Percentiles rank a stretch among this genome's conserved stretches.
These are phyloP conservation scores for Takifugu rubripes DNA, from an alignment of 2,797 vertebrate genomes.

Conservation along the genomic window DNA sequence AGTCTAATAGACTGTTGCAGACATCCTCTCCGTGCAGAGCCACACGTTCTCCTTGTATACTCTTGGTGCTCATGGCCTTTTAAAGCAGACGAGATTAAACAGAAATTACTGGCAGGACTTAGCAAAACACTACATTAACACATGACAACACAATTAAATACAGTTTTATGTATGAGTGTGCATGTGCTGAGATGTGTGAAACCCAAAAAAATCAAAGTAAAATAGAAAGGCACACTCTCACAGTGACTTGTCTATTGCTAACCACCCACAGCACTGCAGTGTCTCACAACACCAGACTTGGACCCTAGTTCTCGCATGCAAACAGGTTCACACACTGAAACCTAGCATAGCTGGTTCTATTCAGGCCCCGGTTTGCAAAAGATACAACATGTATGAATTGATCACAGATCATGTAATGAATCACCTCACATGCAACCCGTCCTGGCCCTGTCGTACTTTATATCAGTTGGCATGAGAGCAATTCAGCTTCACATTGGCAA, in stretches of 20 bases:
- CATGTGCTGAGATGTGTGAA: background rate
- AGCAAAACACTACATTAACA: constrained; percentile 1
- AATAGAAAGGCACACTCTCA: constrained; percentile 13
- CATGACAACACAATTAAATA: background rate
- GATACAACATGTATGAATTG: constrained; percentile 53
- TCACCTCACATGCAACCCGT: constrained; percentile 44
- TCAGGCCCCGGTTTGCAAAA: constrained; percentile 45
- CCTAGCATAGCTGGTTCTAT: constrained; percentile 46
- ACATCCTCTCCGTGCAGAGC: constrained; percentile 1
- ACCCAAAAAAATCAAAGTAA: constrained; percentile 9
- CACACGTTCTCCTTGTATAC: background rate
- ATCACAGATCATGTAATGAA: constrained; percentile 49
- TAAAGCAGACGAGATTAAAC: constrained; percentile 15
- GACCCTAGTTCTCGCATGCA: constrained; percentile 35
- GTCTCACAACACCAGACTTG: constrained; percentile 42
- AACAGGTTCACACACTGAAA: constrained; percentile 30
- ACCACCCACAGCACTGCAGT: constrained; percentile 42
- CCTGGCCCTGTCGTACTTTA: constrained; percentile 25
- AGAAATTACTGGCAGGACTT: constrained; percentile 17
- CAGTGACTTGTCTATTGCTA: constrained; percentile 31
- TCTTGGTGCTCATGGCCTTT: constrained; percentile 16
- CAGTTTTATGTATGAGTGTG: background rate
- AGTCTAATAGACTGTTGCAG: background rate
- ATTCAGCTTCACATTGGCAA: constrained; percentile 29
- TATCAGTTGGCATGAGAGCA: constrained; percentile 40